phyloP scores from a whole-genome alignment of 1,140 invertebrate species.

The Propsilocerus akamusi region DNA sequence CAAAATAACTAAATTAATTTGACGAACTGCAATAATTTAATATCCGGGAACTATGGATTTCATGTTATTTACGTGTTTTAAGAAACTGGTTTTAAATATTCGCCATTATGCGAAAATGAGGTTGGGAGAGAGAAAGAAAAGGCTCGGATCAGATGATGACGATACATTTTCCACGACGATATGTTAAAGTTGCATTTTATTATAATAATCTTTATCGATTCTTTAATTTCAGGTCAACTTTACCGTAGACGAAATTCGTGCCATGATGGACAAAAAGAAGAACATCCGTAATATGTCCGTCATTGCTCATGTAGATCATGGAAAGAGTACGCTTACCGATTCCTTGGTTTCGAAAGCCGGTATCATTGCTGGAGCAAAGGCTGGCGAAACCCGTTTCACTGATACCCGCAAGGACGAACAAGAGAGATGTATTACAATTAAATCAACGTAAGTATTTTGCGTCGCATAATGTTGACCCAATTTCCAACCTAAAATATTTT shows the following conservation, averaged over 20 bases:
- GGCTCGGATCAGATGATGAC: conserved; percentile 2
- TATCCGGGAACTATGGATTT: too few species aligned
- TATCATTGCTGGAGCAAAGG: conserved; percentile 96
- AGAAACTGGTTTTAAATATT: too few species aligned
- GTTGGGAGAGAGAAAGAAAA: not conserved
- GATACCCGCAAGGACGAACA: conserved; percentile 99
- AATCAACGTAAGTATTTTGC: conserved; percentile 78
- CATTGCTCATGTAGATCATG: conserved; percentile 99
- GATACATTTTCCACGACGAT: conserved; percentile 5
- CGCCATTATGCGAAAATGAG: not conserved
- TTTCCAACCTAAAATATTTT: not conserved
- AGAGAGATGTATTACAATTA: conserved; percentile 99
- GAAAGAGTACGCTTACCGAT: conserved; percentile 98
- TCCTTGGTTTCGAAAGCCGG: conserved; percentile 98
- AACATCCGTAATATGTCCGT: conserved; percentile 99
- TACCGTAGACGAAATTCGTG: conserved; percentile 98
- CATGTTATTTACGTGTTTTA: too few species aligned
- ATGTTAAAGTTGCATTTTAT: conserved; percentile 4
- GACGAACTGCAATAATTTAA: too few species aligned
- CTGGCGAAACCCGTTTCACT: conserved; percentile 97
- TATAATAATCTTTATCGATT: conserved; percentile 12
- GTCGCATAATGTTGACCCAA: not conserved
- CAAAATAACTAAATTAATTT: too few species aligned
- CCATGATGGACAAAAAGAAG: conserved; percentile 98
- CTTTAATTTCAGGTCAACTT: conserved; percentile 83